Conservation (phyloP, 2,888 invertebrate genomes). For the Noctua janthina region DNA sequence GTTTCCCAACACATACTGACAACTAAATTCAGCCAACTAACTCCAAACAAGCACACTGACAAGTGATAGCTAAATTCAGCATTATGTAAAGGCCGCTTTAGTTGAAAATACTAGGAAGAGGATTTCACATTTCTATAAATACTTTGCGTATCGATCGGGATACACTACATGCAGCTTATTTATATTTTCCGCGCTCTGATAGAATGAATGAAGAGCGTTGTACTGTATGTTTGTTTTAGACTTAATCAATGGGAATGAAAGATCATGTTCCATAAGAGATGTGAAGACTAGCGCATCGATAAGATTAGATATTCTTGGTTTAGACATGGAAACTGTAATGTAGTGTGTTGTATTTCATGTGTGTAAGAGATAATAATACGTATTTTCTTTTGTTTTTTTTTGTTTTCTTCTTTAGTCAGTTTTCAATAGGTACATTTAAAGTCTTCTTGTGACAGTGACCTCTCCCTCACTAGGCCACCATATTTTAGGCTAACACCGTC, state of each 20-base stretch:
- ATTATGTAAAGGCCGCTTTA: background rate
- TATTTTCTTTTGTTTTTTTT: background rate
- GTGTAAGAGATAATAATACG: background rate
- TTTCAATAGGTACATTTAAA: background rate
- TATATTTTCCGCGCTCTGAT: conserved; percentile 33
- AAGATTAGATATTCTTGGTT: conserved; percentile 34
- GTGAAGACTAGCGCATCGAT: conserved; percentile 27
- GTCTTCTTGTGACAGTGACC: background rate
- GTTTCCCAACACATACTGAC: background rate
- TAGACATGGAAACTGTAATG: background rate
- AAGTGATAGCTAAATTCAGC: background rate
- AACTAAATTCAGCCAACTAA: background rate
- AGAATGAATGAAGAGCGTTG: conserved; percentile 48
- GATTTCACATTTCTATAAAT: conserved; percentile 46
- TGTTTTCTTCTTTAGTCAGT: background rate
- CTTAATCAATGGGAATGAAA: conserved; percentile 29
- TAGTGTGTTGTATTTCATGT: background rate
- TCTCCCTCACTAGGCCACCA: background rate
- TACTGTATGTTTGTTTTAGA: conserved; percentile 28
- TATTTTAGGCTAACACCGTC: too few relatives aligned
- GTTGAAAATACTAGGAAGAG: conserved; percentile 10
- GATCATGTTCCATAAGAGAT: conserved; percentile 16
- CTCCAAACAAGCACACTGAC: background rate
- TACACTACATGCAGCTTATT: conserved; percentile 35
- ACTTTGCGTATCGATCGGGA: conserved; percentile 42